Evolutionary conservation across 2,888 invertebrate genomes (phyloP), one percentile per base, ranked within the genome.

Genomic region (Ophraella communa): DNA sequence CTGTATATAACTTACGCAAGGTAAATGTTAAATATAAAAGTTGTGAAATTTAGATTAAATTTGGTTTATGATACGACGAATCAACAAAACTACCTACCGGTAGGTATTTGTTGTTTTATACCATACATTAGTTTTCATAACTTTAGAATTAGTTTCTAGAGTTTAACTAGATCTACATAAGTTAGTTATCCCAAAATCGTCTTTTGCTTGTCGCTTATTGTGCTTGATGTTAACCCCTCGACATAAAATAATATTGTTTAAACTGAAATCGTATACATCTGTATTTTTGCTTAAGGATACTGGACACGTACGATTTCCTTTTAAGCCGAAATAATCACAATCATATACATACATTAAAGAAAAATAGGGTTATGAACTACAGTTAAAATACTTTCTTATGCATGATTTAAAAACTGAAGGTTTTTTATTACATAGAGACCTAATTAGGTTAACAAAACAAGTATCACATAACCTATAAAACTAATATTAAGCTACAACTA

Each of bases 121-220:
- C 8, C 17, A 42, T 17, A 11, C n/a, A 42, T 14, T 42, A 42
- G 42, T 1, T 42, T n/a, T 17, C 42, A 42, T 14, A 3, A 42
- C n/a, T 10, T 23, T 45, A 23, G 23, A 20, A 45, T n/a, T 45
- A 45, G 45, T 45, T 23, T 11, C 20, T 21, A 45, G 45, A 17
- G 4, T 51, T 39, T n/a, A n/a, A 49, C 39, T 23, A 18, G 14
- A 57, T n/a, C 39, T 39, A 24, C 49, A 49, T 49, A 49, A 11
- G 24, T 24, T 23, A 49, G 24, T 49, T 49, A 21, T n/a, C n/a
- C n/a, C 17, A 14, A 24, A 14, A 14, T 49, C 21, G 11, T 52
- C 23, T 14, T 51, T 57, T 27, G 64, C 64, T 64, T 64, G 18
- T 45, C 39, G 65, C 61, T 65, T 65, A 21, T 8, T 65, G 65